These are phyloP conservation scores for Perca flavescens DNA, from an alignment of 2,113 vertebrate species.

Conservation along the genomic window DNA sequence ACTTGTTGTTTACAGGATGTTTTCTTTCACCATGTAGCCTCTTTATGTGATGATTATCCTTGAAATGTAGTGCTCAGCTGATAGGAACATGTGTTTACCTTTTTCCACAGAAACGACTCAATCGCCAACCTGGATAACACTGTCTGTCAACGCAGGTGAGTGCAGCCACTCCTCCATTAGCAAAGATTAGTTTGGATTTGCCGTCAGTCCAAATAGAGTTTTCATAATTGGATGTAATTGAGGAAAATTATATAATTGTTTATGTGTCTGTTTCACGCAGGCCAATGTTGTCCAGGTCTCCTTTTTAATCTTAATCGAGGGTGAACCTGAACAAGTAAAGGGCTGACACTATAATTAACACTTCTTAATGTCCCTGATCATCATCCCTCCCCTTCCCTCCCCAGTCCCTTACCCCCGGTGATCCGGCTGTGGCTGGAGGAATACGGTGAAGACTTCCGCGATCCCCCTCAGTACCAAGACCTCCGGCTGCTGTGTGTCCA, in stretches of 20 bases:
- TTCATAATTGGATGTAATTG: neutral
- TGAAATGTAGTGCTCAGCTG: constrained; percentile 7
- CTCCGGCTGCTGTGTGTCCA: constrained; percentile 79
- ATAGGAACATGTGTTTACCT: constrained; percentile 19
- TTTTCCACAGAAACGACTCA: constrained; percentile 75
- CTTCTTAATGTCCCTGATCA: neutral
- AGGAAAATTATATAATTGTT: neutral
- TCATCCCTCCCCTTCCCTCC: neutral
- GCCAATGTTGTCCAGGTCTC: neutral
- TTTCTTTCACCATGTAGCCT: constrained; percentile 28
- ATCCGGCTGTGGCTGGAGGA: constrained; percentile 86
- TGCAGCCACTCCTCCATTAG: neutral
- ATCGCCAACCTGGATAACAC: constrained; percentile 64
- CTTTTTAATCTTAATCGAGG: neutral
- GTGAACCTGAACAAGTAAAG: neutral
- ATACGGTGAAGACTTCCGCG: constrained; percentile 85
- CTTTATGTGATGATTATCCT: neutral
- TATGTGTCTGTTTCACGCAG: neutral
- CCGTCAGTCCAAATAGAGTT: neutral
- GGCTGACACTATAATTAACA: neutral
- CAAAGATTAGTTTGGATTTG: neutral
- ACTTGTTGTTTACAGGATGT: constrained; percentile 24
- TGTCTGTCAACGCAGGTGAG: constrained; percentile 77
- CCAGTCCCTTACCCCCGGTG: constrained; percentile 76
- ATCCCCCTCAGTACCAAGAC: constrained; percentile 81